Evolutionary conservation across 92 coral and sea anemone genomes (phyloP).

Genomic region (Chrysogorgia sp.): DNA sequence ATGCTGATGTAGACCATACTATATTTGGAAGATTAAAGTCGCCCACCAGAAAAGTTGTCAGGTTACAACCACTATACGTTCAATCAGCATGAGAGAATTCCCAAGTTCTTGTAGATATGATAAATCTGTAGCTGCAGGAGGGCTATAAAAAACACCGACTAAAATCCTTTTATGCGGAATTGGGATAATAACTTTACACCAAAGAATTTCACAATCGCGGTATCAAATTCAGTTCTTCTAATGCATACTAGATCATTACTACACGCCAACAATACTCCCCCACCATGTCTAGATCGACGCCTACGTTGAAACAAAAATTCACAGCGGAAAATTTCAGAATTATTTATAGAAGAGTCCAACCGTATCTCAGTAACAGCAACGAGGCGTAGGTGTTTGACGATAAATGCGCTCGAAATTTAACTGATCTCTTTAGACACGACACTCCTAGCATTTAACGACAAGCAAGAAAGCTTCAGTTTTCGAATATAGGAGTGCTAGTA

Average conservation of each 20-base stretch:
- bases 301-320: conserved; percentile 6
- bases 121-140: conserved; percentile 41
- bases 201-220: conserved; percentile 57
- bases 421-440: too few species aligned
- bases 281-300: conserved; percentile 33
- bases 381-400: too few species aligned
- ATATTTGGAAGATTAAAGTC: conserved; percentile 50
- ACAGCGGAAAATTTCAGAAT: neutral
- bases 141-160: conserved; percentile 61
- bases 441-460: too few species aligned
- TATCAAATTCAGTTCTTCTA: conserved; percentile 38
- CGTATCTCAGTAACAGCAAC: too few species aligned
- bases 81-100: conserved; percentile 40
- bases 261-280: conserved; percentile 50
- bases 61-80: conserved; percentile 38
- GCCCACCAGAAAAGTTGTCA: conserved; percentile 28
- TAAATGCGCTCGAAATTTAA: too few species aligned
- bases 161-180: conserved; percentile 37
- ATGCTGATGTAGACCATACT: conserved; percentile 13
- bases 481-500: too few species aligned
- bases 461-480: too few species aligned
- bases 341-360: too few species aligned
- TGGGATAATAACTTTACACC: conserved; percentile 54
- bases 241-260: conserved; percentile 4
- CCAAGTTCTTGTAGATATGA: conserved; percentile 45